phyloP scores from a whole-genome alignment of 2,888 invertebrate species.

The Hyposoter dolosus region DNA sequence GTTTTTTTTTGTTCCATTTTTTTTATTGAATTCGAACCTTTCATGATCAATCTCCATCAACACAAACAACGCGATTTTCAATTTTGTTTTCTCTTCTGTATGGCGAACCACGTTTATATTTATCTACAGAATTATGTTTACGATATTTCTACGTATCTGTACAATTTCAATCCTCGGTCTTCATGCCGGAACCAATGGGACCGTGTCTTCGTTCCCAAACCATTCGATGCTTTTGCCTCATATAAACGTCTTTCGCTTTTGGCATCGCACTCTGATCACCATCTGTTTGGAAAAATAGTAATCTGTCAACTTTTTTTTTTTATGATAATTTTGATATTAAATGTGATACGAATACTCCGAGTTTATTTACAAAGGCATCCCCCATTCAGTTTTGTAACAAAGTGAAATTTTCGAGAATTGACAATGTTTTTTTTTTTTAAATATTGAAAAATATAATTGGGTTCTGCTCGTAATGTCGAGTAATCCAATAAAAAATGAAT shows the following conservation, averaged over 20 bases:
- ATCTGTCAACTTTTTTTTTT: not conserved
- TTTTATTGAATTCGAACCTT: conserved; percentile 39
- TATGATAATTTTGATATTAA: not conserved
- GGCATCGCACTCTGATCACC: conserved; percentile 94
- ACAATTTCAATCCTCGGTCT: conserved; percentile 73
- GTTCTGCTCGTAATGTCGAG: not conserved
- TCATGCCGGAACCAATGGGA: conserved; percentile 89
- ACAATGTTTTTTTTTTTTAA: too few relatives aligned
- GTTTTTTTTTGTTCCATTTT: conserved; percentile 30
- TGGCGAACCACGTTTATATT: conserved; percentile 38
- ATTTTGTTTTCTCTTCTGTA: conserved; percentile 19
- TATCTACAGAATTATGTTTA: conserved; percentile 71
- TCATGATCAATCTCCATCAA: conserved; percentile 9
- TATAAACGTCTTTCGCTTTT: conserved; percentile 91
- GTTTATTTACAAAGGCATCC: not conserved
- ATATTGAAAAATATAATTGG: not conserved
- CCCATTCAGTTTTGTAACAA: not conserved
- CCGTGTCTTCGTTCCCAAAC: conserved; percentile 98
- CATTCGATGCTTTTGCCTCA: conserved; percentile 99
- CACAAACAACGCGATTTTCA: not conserved
- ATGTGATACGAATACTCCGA: not conserved
- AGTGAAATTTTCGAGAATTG: not conserved
- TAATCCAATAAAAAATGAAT: not conserved
- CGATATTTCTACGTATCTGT: conserved; percentile 60
- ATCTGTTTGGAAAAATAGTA: conserved; percentile 87